Conservation (phyloP, 2,888 invertebrate species). For the Rhamnusium bicolor region DNA sequence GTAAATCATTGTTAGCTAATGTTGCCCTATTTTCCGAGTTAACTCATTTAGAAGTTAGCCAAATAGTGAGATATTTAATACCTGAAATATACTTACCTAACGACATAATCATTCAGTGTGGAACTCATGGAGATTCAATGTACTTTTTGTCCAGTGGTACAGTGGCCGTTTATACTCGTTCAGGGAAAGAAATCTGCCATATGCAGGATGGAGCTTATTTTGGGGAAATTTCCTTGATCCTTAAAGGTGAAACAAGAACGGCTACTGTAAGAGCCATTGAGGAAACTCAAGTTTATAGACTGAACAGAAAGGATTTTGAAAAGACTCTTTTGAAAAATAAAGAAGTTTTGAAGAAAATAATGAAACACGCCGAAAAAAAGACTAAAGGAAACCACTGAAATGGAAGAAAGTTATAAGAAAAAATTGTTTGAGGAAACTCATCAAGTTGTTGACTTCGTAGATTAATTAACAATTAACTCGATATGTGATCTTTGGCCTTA, state of each 20-base stretch:
- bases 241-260: constrained; percentile 73
- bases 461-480: too few relatives aligned
- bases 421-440: too few relatives aligned
- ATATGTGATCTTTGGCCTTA: too few relatives aligned
- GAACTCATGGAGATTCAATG: constrained; percentile 77
- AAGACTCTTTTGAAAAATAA: constrained; percentile 52
- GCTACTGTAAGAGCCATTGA: constrained; percentile 76
- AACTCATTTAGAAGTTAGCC: constrained; percentile 71
- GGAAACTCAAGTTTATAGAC: constrained; percentile 76
- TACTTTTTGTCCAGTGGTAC: constrained; percentile 75
- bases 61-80: constrained; percentile 73
- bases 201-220: constrained; percentile 73
- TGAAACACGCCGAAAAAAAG: constrained; percentile 43
- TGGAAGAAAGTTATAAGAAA: constrained; percentile 49
- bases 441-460: too few relatives aligned
- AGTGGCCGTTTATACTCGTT: constrained; percentile 61
- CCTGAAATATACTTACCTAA: constrained; percentile 76
- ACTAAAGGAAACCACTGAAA: constrained; percentile 30
- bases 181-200: constrained; percentile 60
- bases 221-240: constrained; percentile 76
- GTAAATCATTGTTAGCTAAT: constrained; percentile 73
- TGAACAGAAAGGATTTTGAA: constrained; percentile 74
- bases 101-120: constrained; percentile 75
- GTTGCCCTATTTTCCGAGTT: constrained; percentile 73
- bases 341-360: constrained; percentile 37